Evolutionary conservation across 2,797 vertebrate species (phyloP), one percentile per base, ranked within the genome.

Genomic region (Siniperca obscura): DNA sequence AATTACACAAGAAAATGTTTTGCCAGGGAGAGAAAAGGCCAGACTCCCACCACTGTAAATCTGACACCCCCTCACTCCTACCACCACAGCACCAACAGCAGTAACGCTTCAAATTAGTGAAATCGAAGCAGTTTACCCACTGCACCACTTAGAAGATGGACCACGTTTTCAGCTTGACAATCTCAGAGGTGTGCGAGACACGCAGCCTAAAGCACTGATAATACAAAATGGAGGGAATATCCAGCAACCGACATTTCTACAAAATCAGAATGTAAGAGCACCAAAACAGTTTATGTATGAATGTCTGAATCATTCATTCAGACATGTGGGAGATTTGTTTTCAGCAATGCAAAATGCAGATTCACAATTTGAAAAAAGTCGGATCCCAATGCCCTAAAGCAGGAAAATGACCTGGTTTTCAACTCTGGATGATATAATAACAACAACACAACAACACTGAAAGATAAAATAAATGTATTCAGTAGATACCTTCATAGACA

Each of bases 1-100:
- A 89, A 87, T 90, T 88, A 91, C 81, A 92, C 76, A 70, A 66
- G 80, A 83, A 90, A 87, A 90, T 86, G 86, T 90, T 92, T 89
- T 84, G 64, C 74, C 65, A 83, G 75, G 74, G 80, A 88, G 83
- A 89, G 69, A 82, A 85, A 85, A 90, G 81, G 71, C 76, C 80
- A 56, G 67, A 83, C 83, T 87, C 82, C 70, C 55, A 70, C 57
- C 57, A 34, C 27, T 78, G 78, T 91, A 84, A 90, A 93, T 87
- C 64, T 61, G 71, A 82, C 88, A 76, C 72, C 74, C 36, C 52
- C 55, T 9, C 34, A 19, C 72, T 21, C 50, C 11, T 69, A 57
- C 46, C 50, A n/a, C 44, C 61, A 36, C 13, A 0, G 75, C 65
- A 76, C 72, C 69, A 64, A 60, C 70, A 77, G 70, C 80, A 85